Evolutionary conservation across 2,113 vertebrate genomes (phyloP), one percentile per base, ranked within the genome.

Genomic region (Nesospiza acunhae): DNA sequence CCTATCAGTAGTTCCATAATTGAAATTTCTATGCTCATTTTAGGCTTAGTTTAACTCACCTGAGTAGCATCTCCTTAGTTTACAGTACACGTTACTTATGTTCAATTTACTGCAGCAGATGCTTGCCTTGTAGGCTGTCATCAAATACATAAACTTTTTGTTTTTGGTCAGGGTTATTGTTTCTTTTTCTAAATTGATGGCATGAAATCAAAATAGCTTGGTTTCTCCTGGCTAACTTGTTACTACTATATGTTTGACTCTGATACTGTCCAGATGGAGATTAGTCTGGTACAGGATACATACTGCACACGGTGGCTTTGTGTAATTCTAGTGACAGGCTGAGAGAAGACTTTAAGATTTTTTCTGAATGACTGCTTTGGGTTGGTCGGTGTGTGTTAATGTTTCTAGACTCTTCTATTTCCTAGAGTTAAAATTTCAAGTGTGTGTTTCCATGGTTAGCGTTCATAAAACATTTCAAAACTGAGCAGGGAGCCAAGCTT

Each of bases 371-470:
- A 46, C 8, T 88, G 31, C 26, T 68, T 41, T 74, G 22, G 19
- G 9, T 77, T 74, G 39, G 13, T 58, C 20, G 28, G 0, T 47
- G 6, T 5, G 7, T 31, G 13, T 84, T 85, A 49, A 49, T 39
- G 8, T 53, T 88, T 67, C 44, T 64, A 44, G 33, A 20, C 13
- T 81, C 33, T 72, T 33, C 22, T 28, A 0, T 59, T 76, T 42
- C 24, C 20, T 67, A n/a, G 35, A 75, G 55, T 47, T 74, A 75
- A 41, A 62, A 74, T 56, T 89, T 55, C 42, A 63, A n/a, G 56
- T 0, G 0, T 55, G 7, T 0, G 1, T 52, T 64, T 8, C 18
- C 6, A 1, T 73, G 41, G 35, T 44, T 75, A 46, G 17, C 3
- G 4, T 74, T 81, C 9, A 5, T 55, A 27, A 73, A 89, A 55